Evolutionary conservation across 1,140 invertebrate genomes (phyloP).

Genomic region (Micrasema longulum): DNA sequence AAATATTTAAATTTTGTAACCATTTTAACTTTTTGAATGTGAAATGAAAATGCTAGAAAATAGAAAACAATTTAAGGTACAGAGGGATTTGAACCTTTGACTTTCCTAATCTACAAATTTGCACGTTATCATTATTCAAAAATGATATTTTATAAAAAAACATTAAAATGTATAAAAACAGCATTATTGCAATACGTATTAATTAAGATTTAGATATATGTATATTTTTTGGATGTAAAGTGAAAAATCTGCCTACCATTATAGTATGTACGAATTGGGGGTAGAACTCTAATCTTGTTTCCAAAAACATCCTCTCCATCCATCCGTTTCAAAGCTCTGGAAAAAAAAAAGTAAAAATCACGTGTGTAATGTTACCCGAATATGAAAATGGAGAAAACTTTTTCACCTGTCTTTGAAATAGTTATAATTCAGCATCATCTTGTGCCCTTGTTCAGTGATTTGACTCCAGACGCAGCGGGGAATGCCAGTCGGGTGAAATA

Average conservation of each 20-base stretch:
- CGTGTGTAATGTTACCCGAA: constrained; percentile 20
- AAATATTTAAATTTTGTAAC: no score
- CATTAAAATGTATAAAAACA: no score
- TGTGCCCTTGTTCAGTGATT: constrained; percentile 3
- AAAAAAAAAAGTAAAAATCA: constrained; percentile 54
- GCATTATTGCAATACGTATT: no score
- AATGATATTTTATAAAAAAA: no score
- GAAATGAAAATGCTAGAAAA: no score
- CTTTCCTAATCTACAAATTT: no score
- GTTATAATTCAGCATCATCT: constrained; percentile 53
- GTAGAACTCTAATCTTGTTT: constrained; percentile 72
- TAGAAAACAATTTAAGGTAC: no score
- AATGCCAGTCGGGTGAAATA: neutral
- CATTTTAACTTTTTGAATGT: no score
- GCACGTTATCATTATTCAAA: no score
- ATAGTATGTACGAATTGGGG: constrained; percentile 44
- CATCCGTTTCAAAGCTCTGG: constrained; percentile 85
- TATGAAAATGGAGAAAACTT: neutral
- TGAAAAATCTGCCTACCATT: constrained; percentile 35
- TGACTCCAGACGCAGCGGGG: neutral
- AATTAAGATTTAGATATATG: no score
- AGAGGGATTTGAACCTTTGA: no score
- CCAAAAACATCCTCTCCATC: constrained; percentile 87
- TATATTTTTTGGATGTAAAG: no score
- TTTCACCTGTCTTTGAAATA: constrained; percentile 54